Evolutionary conservation across 2,113 vertebrate genomes (phyloP).

Genomic region (Nothoprocta pentlandii): DNA sequence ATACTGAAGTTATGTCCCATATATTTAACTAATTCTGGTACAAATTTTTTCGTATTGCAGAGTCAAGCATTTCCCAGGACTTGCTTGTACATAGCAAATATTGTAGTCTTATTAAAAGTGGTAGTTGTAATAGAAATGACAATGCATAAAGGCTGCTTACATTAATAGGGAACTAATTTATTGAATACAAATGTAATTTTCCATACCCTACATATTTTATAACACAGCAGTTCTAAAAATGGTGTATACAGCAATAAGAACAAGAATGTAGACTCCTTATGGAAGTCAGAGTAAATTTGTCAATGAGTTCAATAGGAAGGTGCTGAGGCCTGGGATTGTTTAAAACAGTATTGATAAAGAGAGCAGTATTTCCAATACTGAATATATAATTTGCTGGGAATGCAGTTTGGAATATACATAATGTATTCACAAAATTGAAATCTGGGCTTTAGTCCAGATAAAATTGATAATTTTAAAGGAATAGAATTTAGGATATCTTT

Average conservation of each 20-base stretch:
- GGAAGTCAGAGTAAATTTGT: constrained; percentile 28
- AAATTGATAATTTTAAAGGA: neutral
- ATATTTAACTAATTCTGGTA: neutral
- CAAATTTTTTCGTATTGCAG: neutral
- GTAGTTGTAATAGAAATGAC: constrained; percentile 10
- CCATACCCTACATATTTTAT: neutral
- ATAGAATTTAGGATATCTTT: neutral
- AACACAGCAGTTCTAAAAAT: constrained; percentile 44
- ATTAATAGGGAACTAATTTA: constrained; percentile 48
- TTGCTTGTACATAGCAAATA: neutral
- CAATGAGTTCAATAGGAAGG: neutral
- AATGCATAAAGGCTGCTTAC: neutral
- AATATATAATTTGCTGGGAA: neutral
- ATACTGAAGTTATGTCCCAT: neutral
- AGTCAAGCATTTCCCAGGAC: constrained; percentile 19
- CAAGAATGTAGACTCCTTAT: neutral
- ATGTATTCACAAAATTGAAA: neutral
- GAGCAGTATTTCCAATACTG: neutral
- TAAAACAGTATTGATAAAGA: constrained; percentile 12
- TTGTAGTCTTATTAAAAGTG: neutral
- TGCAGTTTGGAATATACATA: neutral
- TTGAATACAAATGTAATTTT: constrained; percentile 32
- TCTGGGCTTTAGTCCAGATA: neutral
- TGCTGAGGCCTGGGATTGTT: neutral
- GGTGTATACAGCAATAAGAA: neutral